Percentiles rank a stretch among this genome's conserved stretches.
These are phyloP conservation scores for Ancistrus triradiatus DNA, from an alignment of 2,113 vertebrate species.

Conservation along the genomic window DNA sequence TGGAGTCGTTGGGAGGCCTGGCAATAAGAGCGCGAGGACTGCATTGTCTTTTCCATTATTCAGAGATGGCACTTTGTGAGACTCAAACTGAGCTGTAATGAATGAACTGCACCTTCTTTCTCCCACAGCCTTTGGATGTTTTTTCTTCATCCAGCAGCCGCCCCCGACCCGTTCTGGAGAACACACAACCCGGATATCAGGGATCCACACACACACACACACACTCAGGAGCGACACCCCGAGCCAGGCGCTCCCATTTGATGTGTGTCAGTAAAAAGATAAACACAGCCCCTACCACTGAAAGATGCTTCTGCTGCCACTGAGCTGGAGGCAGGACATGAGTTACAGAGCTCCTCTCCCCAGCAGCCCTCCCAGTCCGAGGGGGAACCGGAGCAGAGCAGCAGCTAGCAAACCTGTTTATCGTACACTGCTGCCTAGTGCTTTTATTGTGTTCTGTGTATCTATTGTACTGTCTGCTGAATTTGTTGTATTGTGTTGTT, in stretches of 20 bases:
- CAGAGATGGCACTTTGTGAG: conserved; percentile 27
- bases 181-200: conserved; percentile 14
- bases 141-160: not conserved
- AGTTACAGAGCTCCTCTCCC: conserved; percentile 42
- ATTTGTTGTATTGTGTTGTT: no score
- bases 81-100: conserved; percentile 27
- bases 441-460: no score
- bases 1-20: conserved; percentile 17
- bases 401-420: no score
- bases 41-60: conserved; percentile 38
- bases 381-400: conserved; percentile 9
- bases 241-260: conserved; percentile 50
- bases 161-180: conserved; percentile 8
- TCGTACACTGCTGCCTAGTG: no score
- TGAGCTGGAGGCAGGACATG: conserved; percentile 28
- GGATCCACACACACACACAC: not conserved
- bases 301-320: conserved; percentile 28
- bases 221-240: conserved; percentile 20
- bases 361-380: conserved; percentile 36
- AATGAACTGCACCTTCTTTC: not conserved
- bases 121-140: conserved; percentile 24
- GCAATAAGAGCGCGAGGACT: conserved; percentile 13
- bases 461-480: no score
- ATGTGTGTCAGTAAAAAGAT: conserved; percentile 55
- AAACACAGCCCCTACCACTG: conserved; percentile 43